Conservation (phyloP, 2,888 invertebrate genomes). For the Acholoe squamosa region DNA sequence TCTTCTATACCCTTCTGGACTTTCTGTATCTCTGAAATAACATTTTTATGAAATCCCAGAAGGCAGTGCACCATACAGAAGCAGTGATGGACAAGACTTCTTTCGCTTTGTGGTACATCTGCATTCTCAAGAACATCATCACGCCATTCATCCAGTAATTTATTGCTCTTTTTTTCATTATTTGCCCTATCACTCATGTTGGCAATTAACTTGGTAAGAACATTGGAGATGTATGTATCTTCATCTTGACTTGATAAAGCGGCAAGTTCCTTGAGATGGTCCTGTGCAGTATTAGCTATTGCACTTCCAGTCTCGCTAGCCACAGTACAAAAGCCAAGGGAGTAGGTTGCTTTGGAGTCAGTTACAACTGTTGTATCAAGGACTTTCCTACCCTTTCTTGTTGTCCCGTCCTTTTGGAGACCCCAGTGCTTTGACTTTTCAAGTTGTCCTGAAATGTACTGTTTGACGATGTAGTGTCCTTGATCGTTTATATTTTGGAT, state of each 20-base stretch:
- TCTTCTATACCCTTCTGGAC: conserved; percentile 5
- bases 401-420: conserved; percentile 28
- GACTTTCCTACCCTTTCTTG: conserved; percentile 12
- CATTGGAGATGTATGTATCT: neutral
- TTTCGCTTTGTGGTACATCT: neutral
- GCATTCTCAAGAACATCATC: neutral
- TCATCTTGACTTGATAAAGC: conserved; percentile 5
- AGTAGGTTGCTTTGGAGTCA: neutral
- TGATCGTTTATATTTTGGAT: conserved; percentile 44
- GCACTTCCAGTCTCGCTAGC: conserved; percentile 33
- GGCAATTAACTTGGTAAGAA: neutral
- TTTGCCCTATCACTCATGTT: conserved; percentile 40
- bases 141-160: conserved; percentile 23
- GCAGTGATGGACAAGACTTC: neutral
- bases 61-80: conserved; percentile 52
- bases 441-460: neutral
- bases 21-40: neutral
- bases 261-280: conserved; percentile 37
- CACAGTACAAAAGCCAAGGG: conserved; percentile 30
- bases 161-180: conserved; percentile 53
- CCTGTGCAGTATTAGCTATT: conserved; percentile 14
- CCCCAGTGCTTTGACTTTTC: neutral
- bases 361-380: neutral
- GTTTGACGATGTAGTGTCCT: conserved; percentile 39
- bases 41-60: conserved; percentile 52